Conservation (phyloP, 2,888 invertebrate species). For the Sicus ferrugineus region DNA sequence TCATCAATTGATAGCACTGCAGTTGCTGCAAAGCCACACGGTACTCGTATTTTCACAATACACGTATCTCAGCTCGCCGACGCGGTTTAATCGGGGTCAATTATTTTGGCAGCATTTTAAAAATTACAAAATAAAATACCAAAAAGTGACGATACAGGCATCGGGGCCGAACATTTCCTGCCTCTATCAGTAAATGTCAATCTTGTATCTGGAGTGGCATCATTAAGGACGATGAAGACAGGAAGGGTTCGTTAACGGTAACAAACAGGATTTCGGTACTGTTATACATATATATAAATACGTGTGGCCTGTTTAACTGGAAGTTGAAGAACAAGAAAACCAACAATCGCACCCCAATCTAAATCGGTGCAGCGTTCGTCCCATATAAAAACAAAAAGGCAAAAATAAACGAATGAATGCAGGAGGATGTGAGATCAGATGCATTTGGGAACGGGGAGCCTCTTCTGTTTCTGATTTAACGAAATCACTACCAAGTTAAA, state of each 20-base stretch:
- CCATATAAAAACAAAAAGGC: slow-evolving; percentile 5
- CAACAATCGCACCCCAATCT: neutral
- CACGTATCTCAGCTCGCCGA: slow-evolving; percentile 24
- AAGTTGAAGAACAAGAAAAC: neutral
- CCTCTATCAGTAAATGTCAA: slow-evolving; percentile 53
- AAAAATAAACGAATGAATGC: neutral
- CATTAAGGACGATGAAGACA: slow-evolving; percentile 44
- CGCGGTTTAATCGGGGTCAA: slow-evolving; percentile 38
- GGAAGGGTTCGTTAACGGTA: slow-evolving; percentile 22
- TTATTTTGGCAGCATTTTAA: slow-evolving; percentile 40
- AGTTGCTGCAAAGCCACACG: neutral
- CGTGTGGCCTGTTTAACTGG: neutral
- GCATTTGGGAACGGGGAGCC: too few species aligned
- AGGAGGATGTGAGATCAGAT: neutral
- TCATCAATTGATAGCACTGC: slow-evolving; percentile 8
- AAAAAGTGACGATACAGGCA: neutral
- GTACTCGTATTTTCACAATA: neutral
- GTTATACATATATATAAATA: too few species aligned
- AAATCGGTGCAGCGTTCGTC: slow-evolving; percentile 2
- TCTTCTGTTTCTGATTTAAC: too few species aligned
- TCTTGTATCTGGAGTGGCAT: slow-evolving; percentile 45
- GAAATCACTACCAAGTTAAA: too few species aligned
- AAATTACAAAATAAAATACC: slow-evolving; percentile 1
- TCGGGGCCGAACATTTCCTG: slow-evolving; percentile 46
- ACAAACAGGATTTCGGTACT: slow-evolving; percentile 19